Conservation (phyloP, 2,797 vertebrate species). For the Sebastes vulpes region DNA sequence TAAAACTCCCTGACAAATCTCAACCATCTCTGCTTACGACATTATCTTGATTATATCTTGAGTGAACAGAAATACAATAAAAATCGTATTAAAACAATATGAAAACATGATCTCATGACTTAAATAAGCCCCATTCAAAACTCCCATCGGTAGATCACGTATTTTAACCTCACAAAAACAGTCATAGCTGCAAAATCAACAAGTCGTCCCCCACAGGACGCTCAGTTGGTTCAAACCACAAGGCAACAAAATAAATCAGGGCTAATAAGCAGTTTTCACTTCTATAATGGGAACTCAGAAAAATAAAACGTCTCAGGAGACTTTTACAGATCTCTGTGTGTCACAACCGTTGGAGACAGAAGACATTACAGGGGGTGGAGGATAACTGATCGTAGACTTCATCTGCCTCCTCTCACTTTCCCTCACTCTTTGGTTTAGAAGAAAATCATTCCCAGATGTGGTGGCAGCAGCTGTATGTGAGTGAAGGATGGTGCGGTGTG, state of each 20-base stretch:
- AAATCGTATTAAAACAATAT: neutral
- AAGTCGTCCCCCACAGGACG: neutral
- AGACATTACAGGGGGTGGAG: neutral
- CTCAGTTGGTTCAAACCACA: neutral
- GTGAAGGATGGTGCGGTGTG: conserved; percentile 42
- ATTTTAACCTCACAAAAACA: neutral
- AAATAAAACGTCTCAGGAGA: neutral
- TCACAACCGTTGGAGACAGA: neutral
- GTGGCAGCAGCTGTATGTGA: conserved; percentile 62
- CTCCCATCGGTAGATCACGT: neutral
- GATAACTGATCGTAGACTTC: neutral
- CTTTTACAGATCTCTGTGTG: neutral
- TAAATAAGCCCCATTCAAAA: neutral
- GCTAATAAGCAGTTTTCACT: neutral
- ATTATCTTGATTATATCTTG: neutral
- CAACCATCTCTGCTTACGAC: neutral
- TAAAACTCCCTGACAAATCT: neutral
- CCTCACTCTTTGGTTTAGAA: neutral
- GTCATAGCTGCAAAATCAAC: neutral
- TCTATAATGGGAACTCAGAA: neutral
- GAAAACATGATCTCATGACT: neutral
- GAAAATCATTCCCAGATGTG: conserved; percentile 80
- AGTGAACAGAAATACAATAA: neutral
- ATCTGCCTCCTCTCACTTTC: conserved; percentile 22
- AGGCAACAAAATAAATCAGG: neutral